Evolutionary conservation across 2,888 invertebrate species (phyloP).

Genomic region (Cheilosia impressa): DNA sequence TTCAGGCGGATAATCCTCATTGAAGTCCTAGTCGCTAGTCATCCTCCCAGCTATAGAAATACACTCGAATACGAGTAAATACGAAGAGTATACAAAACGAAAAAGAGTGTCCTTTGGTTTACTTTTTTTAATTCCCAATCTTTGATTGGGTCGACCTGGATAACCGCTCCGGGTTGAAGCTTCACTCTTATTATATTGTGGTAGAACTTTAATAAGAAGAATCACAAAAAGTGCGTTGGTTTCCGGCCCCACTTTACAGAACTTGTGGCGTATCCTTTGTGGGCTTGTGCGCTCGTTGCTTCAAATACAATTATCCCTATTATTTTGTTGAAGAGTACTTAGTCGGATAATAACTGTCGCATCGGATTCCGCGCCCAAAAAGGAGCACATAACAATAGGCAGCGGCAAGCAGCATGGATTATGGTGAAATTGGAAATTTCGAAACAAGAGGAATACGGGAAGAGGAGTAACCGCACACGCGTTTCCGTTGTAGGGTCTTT

Average conservation of each 20-base stretch:
- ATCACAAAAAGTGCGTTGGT: no score
- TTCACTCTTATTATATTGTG: no score
- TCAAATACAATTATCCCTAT: constrained; percentile 57
- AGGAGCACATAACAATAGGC: constrained; percentile 9
- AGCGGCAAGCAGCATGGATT: constrained; percentile 10
- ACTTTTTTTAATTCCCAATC: no score
- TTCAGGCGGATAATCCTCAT: constrained; percentile 59
- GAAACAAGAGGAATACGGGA: not conserved
- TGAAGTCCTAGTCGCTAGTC: constrained; percentile 17
- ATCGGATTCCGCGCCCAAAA: constrained; percentile 20
- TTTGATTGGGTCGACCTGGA: no score
- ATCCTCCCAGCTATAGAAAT: not conserved
- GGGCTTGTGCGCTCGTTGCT: constrained; percentile 19
- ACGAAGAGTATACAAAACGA: no score
- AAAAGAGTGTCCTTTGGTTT: no score
- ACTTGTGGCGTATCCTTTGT: constrained; percentile 22
- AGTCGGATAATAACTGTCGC: constrained; percentile 54
- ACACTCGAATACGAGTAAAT: constrained; percentile 12
- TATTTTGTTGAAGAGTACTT: constrained; percentile 53
- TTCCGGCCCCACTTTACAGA: no score
- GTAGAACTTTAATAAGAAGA: no score
- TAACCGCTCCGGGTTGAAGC: no score
- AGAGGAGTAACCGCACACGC: no score
- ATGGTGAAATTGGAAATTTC: constrained; percentile 26
- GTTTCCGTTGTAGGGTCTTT: no score